Base-by-base conservation (phyloP, 2,113 vertebrate species). In the Ceuthmochares aereus region DNA sequence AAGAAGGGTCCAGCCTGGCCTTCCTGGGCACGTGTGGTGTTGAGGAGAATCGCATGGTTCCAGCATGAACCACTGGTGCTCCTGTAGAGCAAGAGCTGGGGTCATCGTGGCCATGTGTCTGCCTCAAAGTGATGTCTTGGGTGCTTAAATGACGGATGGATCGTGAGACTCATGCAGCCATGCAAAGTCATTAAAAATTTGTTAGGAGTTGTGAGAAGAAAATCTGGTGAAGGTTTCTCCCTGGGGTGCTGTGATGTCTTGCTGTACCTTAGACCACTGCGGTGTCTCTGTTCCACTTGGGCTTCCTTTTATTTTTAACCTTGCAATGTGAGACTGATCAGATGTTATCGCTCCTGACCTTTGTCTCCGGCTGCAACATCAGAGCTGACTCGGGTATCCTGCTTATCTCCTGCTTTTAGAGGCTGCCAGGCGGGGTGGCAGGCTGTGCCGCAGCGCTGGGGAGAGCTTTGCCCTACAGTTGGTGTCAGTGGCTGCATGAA, bases 401-500 rank as follows among this genome's bases (percentile, higher is more conserved):
- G 9, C 93, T 95, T 96, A 92, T 96, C 96, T 94, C 58, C 55
- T 0, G 58, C 82, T 76, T 58, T 49, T 19, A 19, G 77, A 68
- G 91, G 91, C 93, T 58, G 87, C 93, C 88, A 68, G 69, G 77
- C 75, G 2, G 90, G 91, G 64, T 62, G 9, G 70, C 19, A 11
- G 87, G 93, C 95, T 21, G 66, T 1, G 64, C 79, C 13, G 34
- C 29, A 29, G 55, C 3, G 4, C 29, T 34, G 59, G 10, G 9
- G 76, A 27, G 45, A 26, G 45, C 80, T 81, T 26, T 62, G 91
- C 88, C 84, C 92, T 5, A 17, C 7, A 7, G 45, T 21, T 75
- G 96, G 88, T 95, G 95, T 97, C 59, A 30, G 70, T 81, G 97
- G 73, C 92, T 60, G 94, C 96, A 97, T 97, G 96, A 97, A 97